Evolutionary conservation across 1,140 invertebrate genomes (phyloP).

Genomic region (Pteromalus puparum): DNA sequence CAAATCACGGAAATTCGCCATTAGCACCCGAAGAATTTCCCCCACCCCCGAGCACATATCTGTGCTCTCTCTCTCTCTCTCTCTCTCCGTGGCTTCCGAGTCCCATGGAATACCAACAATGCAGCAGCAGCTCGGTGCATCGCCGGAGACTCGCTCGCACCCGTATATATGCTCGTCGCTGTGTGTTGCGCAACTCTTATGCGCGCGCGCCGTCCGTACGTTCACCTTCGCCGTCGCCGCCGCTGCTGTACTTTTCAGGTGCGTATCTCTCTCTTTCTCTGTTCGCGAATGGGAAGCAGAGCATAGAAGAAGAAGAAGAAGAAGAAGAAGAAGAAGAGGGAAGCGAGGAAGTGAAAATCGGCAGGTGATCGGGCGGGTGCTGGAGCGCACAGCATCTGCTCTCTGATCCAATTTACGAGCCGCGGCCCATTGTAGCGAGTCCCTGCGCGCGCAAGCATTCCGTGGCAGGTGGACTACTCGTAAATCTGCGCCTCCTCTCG

Average conservation of each 20-base stretch:
- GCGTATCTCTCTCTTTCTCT: neutral
- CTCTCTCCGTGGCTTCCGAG: neutral
- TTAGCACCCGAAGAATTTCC: conserved; percentile 26
- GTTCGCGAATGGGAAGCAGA: neutral
- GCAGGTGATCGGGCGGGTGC: conserved; percentile 25
- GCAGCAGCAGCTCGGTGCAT: neutral
- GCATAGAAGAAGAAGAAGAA: neutral
- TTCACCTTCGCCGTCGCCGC: neutral
- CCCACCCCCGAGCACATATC: no score
- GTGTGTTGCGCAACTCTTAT: conserved; percentile 46
- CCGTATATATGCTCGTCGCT: neutral
- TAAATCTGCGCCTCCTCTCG: conserved; percentile 40
- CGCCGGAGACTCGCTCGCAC: neutral
- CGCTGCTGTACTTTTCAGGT: conserved; percentile 18
- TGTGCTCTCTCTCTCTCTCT: no score
- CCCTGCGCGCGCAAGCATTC: conserved; percentile 7
- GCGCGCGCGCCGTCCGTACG: neutral
- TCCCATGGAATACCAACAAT: conserved; percentile 35
- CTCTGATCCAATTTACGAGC: conserved; percentile 51
- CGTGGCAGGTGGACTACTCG: conserved; percentile 49
- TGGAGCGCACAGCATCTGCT: neutral
- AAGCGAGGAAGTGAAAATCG: conserved; percentile 43
- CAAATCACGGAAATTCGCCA: conserved; percentile 47
- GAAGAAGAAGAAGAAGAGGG: neutral
- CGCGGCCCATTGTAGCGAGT: neutral